These are phyloP conservation scores for Exocentrus adspersus DNA, from an alignment of 2,888 invertebrate genomes.

Conservation along the genomic window DNA sequence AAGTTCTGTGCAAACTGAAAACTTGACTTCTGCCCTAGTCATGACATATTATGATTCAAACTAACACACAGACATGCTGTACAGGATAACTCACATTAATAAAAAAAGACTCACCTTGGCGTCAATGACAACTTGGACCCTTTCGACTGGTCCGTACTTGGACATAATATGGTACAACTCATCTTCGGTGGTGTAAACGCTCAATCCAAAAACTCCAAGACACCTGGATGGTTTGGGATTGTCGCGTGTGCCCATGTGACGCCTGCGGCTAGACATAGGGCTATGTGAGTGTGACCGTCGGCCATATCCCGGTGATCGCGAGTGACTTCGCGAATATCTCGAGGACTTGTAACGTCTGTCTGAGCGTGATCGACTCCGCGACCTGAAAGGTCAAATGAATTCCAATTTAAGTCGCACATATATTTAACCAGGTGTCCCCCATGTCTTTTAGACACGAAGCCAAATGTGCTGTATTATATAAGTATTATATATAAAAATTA, in stretches of 20 bases:
- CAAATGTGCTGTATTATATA: constrained; percentile 21
- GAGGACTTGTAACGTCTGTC: constrained; percentile 65
- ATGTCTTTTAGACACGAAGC: constrained; percentile 14
- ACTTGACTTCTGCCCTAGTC: no score
- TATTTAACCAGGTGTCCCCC: constrained; percentile 1
- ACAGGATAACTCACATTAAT: no score
- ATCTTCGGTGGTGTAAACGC: constrained; percentile 90
- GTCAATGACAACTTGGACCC: constrained; percentile 94
- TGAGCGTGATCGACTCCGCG: constrained; percentile 72
- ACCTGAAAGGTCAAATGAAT: constrained; percentile 59
- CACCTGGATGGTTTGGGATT: constrained; percentile 90
- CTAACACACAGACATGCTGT: no score
- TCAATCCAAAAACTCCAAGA: constrained; percentile 94
- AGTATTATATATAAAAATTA: constrained; percentile 1
- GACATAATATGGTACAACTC: constrained; percentile 92
- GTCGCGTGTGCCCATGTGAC: constrained; percentile 84
- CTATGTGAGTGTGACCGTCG: constrained; percentile 75
- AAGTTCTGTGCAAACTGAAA: no score
- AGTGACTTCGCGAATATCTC: constrained; percentile 73
- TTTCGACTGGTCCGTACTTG: constrained; percentile 91
- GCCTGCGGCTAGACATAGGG: constrained; percentile 83
- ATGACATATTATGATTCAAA: no score
- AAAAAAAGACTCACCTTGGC: constrained; percentile 77
- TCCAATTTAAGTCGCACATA: constrained; percentile 17
- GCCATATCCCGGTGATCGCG: constrained; percentile 67